Evolutionary conservation across 1,140 invertebrate genomes (phyloP), one percentile per base, ranked within the genome.

Genomic region (Drosophila eugracilis): DNA sequence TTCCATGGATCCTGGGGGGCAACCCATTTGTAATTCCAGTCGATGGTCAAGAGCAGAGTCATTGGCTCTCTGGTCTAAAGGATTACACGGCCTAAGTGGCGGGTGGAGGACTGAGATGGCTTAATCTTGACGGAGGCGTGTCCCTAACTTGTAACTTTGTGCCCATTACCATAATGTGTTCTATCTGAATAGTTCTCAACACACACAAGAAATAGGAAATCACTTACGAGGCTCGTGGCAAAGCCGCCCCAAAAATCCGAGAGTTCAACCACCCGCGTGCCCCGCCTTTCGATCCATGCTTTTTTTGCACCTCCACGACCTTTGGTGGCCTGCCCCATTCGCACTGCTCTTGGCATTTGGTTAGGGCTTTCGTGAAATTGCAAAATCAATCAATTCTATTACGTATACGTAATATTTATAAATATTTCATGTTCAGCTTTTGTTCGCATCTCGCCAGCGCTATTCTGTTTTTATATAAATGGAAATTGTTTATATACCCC

Each of bases 351-450:
- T 49, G 45, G 69, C 62, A 55, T 58, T 59, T 84, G 72, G 65
- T 84, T 84, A 72, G 59, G 41, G 32, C 52, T 75, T 84, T 79
- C 79, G 79, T 84, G 79, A 84, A 84, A 84, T 84, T 72, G 79
- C 79, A 67, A 84, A 84, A 84, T 84, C 79, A 84, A 84, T 84
- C 79, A 78, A 84, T 78, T 84, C 79, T 79, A 84, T 84, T 84
- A 84, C 79, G 79, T 78, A 84, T 84, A 84, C 76, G 79, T 63
- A 84, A 84, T 84, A 78, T 78, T 84, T 84, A 67, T 84, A 84
- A 84, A 84, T 84, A 78, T 84, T 84, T 84, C 54, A 84, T 78
- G 79, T 63, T 67, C 58, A 78, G 71, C 79, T 72, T 60, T 75
- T 84, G 74, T 63, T 69, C 67, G 55, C 41, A 75, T 67, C 54